A percentile compares a stretch with the other conserved stretches of the same genome.
Conservation (phyloP, 1,140 invertebrate species). For the Plodia interpunctella region DNA sequence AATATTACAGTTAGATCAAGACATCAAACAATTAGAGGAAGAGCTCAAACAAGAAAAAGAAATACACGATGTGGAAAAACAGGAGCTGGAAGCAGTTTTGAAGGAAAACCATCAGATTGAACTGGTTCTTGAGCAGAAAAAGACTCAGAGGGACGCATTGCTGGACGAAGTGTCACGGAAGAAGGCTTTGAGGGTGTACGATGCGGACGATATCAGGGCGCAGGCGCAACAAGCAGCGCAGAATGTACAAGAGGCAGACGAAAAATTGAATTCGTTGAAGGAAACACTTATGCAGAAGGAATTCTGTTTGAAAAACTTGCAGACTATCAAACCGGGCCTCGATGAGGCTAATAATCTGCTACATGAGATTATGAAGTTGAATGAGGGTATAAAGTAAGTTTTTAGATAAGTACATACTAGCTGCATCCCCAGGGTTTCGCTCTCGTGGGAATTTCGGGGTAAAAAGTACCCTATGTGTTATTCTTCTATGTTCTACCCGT, state of each 20-base stretch:
- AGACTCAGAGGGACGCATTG: slow-evolving; percentile 40
- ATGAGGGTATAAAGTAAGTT: slow-evolving; percentile 52
- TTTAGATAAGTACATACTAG: too few species aligned
- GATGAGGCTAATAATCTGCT: slow-evolving; percentile 49
- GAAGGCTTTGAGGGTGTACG: slow-evolving; percentile 50
- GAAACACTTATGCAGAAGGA: slow-evolving; percentile 54
- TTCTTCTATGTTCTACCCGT: too few species aligned
- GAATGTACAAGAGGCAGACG: slow-evolving; percentile 50
- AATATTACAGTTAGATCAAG: slow-evolving; percentile 40
- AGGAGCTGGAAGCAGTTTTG: slow-evolving; percentile 38
- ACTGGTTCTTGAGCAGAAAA: slow-evolving; percentile 51
- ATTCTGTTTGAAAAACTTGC: slow-evolving; percentile 52
- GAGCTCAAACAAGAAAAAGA: slow-evolving; percentile 54
- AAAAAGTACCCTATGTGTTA: too few species aligned
- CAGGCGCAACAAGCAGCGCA: slow-evolving; percentile 44
- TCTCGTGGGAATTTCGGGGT: too few species aligned
- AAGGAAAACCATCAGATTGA: slow-evolving; percentile 47
- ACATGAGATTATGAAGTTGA: slow-evolving; percentile 50
- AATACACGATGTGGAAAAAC: slow-evolving; percentile 33
- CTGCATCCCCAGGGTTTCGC: too few species aligned
- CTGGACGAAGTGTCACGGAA: slow-evolving; percentile 52
- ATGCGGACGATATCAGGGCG: slow-evolving; percentile 56
- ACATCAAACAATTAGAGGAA: slow-evolving; percentile 51
- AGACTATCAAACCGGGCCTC: slow-evolving; percentile 52
- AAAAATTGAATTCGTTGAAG: slow-evolving; percentile 38